Percentiles rank a stretch among this genome's conserved stretches.
Evolutionary conservation across 2,113 vertebrate genomes (phyloP).

Genomic region (Leptobrachium ailaonicum): DNA sequence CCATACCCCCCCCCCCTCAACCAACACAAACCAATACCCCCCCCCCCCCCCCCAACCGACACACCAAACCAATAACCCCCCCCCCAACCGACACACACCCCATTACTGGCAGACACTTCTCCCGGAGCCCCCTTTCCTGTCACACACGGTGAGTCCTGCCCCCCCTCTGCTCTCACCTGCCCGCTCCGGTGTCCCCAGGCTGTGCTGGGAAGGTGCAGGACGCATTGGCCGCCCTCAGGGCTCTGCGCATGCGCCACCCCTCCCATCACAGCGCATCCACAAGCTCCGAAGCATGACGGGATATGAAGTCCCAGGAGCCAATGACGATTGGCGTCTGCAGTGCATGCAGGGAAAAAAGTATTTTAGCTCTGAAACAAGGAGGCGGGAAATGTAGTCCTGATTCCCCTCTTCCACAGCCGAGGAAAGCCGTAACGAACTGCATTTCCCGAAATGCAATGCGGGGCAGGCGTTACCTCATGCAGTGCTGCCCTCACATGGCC

Average conservation of each 20-base stretch:
- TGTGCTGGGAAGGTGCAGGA: conserved; percentile 13
- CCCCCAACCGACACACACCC: no score
- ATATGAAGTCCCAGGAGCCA: background rate
- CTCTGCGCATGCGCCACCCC: background rate
- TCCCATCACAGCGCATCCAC: background rate
- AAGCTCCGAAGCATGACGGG: background rate
- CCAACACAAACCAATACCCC: no score
- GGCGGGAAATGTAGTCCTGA: conserved; percentile 17
- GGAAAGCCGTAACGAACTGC: background rate
- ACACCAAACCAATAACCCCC: no score
- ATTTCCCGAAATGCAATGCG: background rate
- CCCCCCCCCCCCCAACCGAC: no score
- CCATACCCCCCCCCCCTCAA: no score
- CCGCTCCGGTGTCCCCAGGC: background rate
- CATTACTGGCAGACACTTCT: no score
- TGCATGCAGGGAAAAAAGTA: no score
- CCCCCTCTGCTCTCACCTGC: no score
- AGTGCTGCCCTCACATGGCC: background rate
- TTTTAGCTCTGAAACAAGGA: background rate
- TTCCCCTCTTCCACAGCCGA: background rate
- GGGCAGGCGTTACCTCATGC: no score
- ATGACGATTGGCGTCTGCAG: background rate
- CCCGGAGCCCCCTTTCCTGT: no score
- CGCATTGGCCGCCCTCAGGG: background rate
- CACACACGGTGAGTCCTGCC: no score